phyloP scores from a whole-genome alignment of 2,113 vertebrate genomes.

The Strix aluco region DNA sequence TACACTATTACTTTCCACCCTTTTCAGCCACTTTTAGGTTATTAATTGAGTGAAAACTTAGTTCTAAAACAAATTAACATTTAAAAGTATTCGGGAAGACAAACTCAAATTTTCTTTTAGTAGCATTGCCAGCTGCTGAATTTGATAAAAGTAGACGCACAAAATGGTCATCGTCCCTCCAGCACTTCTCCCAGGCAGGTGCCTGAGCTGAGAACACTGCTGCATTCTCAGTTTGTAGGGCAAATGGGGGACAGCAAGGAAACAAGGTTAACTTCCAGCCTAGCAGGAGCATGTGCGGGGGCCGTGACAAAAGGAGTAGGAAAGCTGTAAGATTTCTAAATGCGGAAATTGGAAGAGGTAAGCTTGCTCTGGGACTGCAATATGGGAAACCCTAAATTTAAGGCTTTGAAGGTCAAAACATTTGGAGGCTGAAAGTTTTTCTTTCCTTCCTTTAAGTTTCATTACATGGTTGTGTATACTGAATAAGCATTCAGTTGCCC shows the following conservation, averaged over 20 bases:
- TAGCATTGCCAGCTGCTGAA: neutral
- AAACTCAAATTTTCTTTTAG: neutral
- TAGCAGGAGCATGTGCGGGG: neutral
- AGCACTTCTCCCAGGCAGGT: neutral
- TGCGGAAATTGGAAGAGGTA: neutral
- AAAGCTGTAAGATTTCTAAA: neutral
- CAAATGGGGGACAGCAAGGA: neutral
- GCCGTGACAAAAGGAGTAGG: neutral
- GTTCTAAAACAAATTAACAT: neutral
- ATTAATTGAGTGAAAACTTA: neutral
- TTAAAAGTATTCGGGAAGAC: neutral
- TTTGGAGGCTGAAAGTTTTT: neutral
- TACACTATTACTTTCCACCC: neutral
- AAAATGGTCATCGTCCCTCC: neutral
- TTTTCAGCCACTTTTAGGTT: neutral
- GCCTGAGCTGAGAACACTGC: rapidly evolving
- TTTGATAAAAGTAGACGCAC: neutral
- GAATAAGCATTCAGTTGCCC: neutral
- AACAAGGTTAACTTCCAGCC: neutral
- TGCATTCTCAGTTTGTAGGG: neutral
- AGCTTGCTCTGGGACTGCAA: neutral
- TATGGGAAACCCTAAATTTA: neutral
- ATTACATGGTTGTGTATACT: neutral
- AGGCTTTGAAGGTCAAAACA: neutral
- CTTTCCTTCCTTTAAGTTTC: neutral